Percentiles rank a stretch among this genome's conserved stretches.
Conservation (phyloP, 2,113 vertebrate genomes). For the Gymnobelideus leadbeateri region DNA sequence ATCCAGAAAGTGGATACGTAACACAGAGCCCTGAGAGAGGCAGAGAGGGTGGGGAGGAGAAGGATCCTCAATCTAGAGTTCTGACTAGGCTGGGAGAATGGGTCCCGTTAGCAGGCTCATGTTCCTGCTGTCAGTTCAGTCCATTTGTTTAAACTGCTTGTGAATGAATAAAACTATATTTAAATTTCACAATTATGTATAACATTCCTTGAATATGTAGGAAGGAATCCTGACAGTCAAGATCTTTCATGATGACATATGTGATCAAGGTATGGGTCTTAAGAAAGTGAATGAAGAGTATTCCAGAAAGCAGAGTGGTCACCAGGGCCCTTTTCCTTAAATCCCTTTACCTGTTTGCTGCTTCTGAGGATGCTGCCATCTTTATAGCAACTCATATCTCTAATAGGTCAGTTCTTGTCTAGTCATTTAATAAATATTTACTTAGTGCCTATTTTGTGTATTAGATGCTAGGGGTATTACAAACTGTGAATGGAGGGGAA, state of each 20-base stretch:
- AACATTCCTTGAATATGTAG: background rate
- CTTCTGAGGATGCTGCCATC: background rate
- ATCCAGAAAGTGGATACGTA: background rate
- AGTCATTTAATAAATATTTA: background rate
- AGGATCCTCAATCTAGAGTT: background rate
- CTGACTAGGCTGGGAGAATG: background rate
- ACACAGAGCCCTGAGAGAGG: background rate
- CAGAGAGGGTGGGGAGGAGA: background rate
- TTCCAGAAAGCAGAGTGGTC: background rate
- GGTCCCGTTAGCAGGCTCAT: background rate
- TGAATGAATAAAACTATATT: background rate
- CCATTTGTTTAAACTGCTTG: background rate
- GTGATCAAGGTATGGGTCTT: background rate
- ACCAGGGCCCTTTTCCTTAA: background rate
- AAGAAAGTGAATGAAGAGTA: background rate
- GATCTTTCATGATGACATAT: background rate
- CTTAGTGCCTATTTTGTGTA: background rate
- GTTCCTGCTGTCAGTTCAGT: background rate
- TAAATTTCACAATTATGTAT: background rate
- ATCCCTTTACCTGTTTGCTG: background rate
- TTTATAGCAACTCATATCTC: background rate
- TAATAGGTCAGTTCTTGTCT: background rate
- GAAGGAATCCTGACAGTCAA: background rate
- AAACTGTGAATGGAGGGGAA: background rate
- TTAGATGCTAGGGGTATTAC: background rate